These are phyloP conservation scores for Vulpes vulpes DNA, from an alignment of 2,113 vertebrate species.

Conservation along the genomic window DNA sequence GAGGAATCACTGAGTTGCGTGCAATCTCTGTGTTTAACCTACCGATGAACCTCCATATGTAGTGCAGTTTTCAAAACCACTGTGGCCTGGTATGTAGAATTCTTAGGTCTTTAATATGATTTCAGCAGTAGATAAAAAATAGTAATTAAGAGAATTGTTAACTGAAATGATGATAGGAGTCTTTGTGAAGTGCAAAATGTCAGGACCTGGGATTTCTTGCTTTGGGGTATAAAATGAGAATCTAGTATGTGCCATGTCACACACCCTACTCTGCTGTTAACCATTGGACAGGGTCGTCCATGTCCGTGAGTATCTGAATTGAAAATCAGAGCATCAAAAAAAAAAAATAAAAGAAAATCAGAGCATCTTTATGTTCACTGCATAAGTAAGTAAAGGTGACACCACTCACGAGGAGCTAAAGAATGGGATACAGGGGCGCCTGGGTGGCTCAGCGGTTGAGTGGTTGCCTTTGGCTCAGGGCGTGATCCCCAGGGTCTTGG, in stretches of 20 bases:
- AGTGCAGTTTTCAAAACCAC: not conserved
- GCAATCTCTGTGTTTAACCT: not conserved
- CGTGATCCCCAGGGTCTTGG: no score
- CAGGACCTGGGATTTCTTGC: not conserved
- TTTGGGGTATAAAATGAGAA: not conserved
- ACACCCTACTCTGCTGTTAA: not conserved
- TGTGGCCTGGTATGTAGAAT: not conserved
- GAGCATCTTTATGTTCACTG: not conserved
- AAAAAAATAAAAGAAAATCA: not conserved
- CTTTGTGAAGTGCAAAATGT: not conserved
- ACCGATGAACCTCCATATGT: not conserved
- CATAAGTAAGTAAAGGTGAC: not conserved
- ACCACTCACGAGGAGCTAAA: not conserved
- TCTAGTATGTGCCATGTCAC: not conserved
- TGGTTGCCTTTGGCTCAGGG: no score
- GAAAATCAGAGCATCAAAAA: not conserved
- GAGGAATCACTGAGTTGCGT: not conserved
- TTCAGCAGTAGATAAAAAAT: not conserved
- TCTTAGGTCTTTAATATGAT: not conserved
- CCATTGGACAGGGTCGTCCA: no score
- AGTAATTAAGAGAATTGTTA: not conserved
- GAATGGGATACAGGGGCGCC: not conserved
- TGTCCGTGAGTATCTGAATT: not conserved
- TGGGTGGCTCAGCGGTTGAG: no score
- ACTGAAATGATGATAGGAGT: not conserved